Conservation (phyloP, 53 echinoderm and acorn worm species). For the Crossaster papposus region DNA sequence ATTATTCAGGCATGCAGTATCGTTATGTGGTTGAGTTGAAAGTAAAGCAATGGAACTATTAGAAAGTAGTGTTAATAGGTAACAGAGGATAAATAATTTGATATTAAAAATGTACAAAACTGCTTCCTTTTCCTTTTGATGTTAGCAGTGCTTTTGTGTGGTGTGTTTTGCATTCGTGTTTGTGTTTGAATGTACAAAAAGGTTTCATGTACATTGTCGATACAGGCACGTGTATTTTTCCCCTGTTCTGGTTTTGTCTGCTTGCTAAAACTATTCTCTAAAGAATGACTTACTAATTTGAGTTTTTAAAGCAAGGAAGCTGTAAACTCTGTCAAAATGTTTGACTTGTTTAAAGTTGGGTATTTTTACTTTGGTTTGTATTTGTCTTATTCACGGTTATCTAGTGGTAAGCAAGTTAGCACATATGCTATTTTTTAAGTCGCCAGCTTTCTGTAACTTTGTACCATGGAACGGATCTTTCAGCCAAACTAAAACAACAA, state of each 20-base stretch:
- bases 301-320: background rate
- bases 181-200: background rate
- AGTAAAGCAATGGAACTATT: background rate
- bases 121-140: background rate
- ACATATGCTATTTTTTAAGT: background rate
- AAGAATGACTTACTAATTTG: background rate
- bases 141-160: background rate
- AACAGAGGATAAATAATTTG: background rate
- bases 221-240: background rate
- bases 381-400: background rate
- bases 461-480: background rate
- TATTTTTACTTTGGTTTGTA: background rate
- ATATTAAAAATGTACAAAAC: background rate
- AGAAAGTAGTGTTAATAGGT: background rate
- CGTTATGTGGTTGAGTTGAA: background rate
- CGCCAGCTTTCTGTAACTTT: background rate
- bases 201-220: background rate
- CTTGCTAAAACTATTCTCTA: background rate
- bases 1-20: background rate
- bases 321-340: background rate
- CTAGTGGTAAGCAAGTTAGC: background rate
- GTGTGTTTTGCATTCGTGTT: background rate
- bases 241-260: background rate
- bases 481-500: slow-evolving; percentile 7
- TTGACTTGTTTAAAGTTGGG: background rate